Evolutionary conservation across 1,140 invertebrate genomes (phyloP).

Genomic region (Heliconius eleuchia): DNA sequence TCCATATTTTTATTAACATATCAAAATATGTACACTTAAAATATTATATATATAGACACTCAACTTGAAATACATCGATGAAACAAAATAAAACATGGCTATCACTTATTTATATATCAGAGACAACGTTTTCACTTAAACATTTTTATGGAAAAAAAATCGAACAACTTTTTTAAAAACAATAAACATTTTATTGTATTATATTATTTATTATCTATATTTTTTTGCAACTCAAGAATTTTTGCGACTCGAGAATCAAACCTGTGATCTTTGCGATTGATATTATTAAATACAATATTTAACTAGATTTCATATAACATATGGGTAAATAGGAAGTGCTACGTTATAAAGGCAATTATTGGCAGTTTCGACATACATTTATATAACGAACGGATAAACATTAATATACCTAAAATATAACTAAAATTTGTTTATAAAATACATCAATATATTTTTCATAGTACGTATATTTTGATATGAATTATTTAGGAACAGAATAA

Average conservation of each 20-base stretch:
- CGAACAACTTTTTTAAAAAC: neutral
- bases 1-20: slow-evolving; percentile 47
- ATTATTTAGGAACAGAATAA: neutral
- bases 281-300: neutral
- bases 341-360: neutral
- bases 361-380: neutral
- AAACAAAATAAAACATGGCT: neutral
- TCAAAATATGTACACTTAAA: slow-evolving; percentile 57
- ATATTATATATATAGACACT: slow-evolving; percentile 30
- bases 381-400: neutral
- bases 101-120: neutral
- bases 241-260: too few relatives aligned
- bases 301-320: slow-evolving; percentile 4
- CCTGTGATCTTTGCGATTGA: too few relatives aligned
- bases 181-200: neutral
- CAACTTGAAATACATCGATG: slow-evolving; percentile 8
- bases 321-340: neutral
- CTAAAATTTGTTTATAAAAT: neutral
- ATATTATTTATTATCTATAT: too few relatives aligned
- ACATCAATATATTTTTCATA: neutral
- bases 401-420: neutral
- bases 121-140: neutral
- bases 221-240: too few relatives aligned
- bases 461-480: neutral
- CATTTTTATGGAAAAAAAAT: neutral